These are phyloP conservation scores for Prochilodus magdalenae DNA, from an alignment of 2,113 vertebrate species.

Conservation along the genomic window DNA sequence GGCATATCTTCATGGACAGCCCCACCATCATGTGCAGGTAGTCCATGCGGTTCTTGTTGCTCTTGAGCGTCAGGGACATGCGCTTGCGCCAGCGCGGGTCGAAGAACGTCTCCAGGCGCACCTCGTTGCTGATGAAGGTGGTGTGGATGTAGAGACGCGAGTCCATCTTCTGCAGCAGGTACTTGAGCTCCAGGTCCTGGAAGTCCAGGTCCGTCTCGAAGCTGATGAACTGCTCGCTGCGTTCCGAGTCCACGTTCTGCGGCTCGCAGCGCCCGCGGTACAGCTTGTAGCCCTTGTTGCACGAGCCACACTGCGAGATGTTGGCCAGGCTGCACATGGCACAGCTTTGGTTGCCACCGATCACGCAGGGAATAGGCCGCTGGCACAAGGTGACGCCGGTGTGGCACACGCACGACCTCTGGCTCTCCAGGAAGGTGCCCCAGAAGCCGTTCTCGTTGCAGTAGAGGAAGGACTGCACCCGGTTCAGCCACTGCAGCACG, in stretches of 20 bases:
- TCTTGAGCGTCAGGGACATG: slow-evolving; percentile 99
- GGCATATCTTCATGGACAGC: slow-evolving; percentile 98
- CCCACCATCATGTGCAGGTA: slow-evolving; percentile 99
- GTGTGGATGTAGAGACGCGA: slow-evolving; percentile 96
- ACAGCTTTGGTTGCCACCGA: slow-evolving; percentile 99
- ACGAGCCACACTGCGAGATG: slow-evolving; percentile 98
- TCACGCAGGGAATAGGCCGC: slow-evolving; percentile 95
- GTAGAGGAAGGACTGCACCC: slow-evolving; percentile 97
- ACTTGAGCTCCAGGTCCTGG: slow-evolving; percentile 99
- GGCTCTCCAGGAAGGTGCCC: slow-evolving; percentile 98
- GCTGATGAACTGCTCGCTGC: slow-evolving; percentile 99
- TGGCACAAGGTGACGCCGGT: slow-evolving; percentile 94
- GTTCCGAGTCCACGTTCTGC: slow-evolving; percentile 98
- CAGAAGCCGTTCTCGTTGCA: slow-evolving; percentile 99
- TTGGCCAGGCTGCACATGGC: slow-evolving; percentile 99
- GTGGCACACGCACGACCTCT: slow-evolving; percentile 94
- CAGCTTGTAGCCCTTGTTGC: slow-evolving; percentile 99
- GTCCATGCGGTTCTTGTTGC: slow-evolving; percentile 99
- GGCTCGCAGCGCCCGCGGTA: slow-evolving; percentile 97
- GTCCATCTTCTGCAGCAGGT: slow-evolving; percentile 98
- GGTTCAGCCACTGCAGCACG: slow-evolving; percentile 96
- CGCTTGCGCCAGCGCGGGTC: slow-evolving; percentile 98
- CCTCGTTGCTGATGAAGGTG: slow-evolving; percentile 99
- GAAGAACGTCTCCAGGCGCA: slow-evolving; percentile 97
- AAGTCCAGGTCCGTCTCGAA: slow-evolving; percentile 99